phyloP scores from a whole-genome alignment of 2,888 invertebrate genomes.

The Polymixis lichenea region DNA sequence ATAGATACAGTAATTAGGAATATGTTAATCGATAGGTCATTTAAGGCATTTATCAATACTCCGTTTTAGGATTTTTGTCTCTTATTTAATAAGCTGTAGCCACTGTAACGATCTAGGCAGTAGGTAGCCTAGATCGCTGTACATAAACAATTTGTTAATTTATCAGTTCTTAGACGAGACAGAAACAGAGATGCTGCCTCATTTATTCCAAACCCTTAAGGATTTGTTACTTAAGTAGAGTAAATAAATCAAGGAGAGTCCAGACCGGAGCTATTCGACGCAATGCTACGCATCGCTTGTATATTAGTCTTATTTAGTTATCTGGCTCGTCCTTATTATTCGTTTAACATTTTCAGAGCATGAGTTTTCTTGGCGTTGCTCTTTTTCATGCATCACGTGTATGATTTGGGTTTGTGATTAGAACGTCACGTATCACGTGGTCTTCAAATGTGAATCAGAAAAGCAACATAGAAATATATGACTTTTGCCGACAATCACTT shows the following conservation, averaged over 20 bases:
- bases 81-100: not conserved
- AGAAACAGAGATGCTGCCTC: not conserved
- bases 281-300: not conserved
- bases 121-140: not conserved
- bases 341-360: constrained; percentile 3
- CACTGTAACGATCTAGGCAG: too few relatives aligned
- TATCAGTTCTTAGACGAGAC: not conserved
- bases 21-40: not conserved
- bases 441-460: not conserved
- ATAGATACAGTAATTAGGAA: too few relatives aligned
- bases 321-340: not conserved
- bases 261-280: not conserved
- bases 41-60: not conserved
- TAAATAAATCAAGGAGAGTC: constrained; percentile 26
- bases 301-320: constrained; percentile 1
- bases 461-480: not conserved
- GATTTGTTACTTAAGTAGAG: constrained; percentile 13
- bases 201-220: constrained; percentile 24
- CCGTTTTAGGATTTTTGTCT: not conserved
- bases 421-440: not conserved
- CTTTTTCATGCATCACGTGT: not conserved
- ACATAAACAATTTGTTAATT: constrained; percentile 5
- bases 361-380: not conserved
- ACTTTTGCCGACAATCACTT: not conserved
- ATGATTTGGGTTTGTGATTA: not conserved